Evolutionary conservation across 2,888 invertebrate genomes (phyloP), one percentile per base, ranked within the genome.

Genomic region (Ceratothoa steindachneri): DNA sequence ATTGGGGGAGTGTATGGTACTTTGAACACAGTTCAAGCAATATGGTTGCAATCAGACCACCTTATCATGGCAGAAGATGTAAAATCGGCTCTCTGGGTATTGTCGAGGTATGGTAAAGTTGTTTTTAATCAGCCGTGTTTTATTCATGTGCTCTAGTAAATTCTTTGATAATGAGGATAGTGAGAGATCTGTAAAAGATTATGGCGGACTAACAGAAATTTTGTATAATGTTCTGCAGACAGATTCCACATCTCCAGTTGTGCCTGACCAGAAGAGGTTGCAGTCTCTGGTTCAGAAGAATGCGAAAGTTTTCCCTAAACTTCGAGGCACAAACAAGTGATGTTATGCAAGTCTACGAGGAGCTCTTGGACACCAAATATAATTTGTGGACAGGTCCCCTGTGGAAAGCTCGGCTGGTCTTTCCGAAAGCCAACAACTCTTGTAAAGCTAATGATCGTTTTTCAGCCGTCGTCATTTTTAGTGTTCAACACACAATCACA

Each of bases 1-100:
- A 65, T 69, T 9, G 77, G 77, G 1, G 74, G 74, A 1, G n/a
- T 22, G 9, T 53, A 52, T 15, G 71, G 74, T 7, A 69, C 69
- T 22, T 31, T 74, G 30, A 77, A 77, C 72, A 77, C 77, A 2
- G 72, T 77, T 19, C 72, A 72, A 31, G 74, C 74, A 2, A 9
- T 77, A 15, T 77, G 74, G 72, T 22, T 77, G 24, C 24, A 69
- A 27, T 69, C 74, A 4, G 30, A 69, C 4, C n/a, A n/a, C 15
- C 74, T 70, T 12, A 27, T 77, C 19, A 28, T 15, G 7, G 51
- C 52, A 1, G 30, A 69, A 5, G 7, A 29, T 2, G 60, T 77
- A 5, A 64, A 24, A 28, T 53, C 53, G 7, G 73, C 77, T 5
- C 30, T 60, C 12, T 77, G 15, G 53, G 52, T 2, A 3, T 69